Percentiles rank a stretch among this genome's conserved stretches.
Conservation (phyloP, 2,888 invertebrate species). For the Cheilosia impressa region DNA sequence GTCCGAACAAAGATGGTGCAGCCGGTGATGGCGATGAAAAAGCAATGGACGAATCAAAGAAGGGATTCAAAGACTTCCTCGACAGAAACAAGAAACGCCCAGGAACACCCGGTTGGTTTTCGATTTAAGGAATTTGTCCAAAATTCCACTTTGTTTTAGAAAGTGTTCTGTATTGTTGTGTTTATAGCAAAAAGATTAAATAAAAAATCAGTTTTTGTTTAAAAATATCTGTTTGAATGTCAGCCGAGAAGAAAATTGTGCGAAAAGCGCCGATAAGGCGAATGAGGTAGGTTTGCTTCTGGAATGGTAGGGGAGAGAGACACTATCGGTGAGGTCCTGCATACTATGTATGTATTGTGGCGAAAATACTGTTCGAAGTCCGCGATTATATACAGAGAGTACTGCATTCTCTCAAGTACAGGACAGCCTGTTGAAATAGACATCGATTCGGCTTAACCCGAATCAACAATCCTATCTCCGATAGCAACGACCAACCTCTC, state of each 20-base stretch:
- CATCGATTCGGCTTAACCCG: background rate
- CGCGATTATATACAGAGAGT: too few relatives aligned
- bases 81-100: constrained; percentile 88
- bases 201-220: constrained; percentile 10
- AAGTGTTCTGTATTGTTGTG: constrained; percentile 53
- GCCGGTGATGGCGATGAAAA: constrained; percentile 87
- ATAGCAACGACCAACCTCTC: background rate
- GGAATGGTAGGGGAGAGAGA: too few relatives aligned
- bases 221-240: constrained; percentile 56
- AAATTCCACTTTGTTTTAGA: constrained; percentile 52
- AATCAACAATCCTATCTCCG: constrained; percentile 3
- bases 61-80: constrained; percentile 86
- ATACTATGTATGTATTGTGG: too few relatives aligned
- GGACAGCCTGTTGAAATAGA: constrained; percentile 17
- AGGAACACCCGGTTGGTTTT: constrained; percentile 92
- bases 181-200: constrained; percentile 35
- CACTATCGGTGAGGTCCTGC: too few relatives aligned
- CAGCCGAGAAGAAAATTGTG: constrained; percentile 62
- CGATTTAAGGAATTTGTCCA: constrained; percentile 84
- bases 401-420: background rate
- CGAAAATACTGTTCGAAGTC: too few relatives aligned
- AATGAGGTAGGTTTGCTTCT: constrained; percentile 22
- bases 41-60: constrained; percentile 86
- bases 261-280: constrained; percentile 22
- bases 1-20: constrained; percentile 83